Conservation (phyloP, 2,797 vertebrate species). For the Hapalemur alaotrensis region DNA sequence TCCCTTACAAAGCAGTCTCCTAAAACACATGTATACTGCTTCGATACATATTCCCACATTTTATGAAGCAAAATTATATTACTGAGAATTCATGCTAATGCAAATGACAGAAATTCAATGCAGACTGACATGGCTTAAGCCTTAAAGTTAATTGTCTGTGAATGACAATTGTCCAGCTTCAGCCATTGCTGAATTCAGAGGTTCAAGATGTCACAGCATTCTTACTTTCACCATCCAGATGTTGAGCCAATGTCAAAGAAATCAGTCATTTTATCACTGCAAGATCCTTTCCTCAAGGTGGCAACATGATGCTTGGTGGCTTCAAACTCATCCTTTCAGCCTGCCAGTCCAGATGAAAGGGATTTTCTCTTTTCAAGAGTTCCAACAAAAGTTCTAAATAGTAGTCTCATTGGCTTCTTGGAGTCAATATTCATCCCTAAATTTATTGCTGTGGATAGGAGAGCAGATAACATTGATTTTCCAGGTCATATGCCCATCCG, state of each 20-base stretch:
- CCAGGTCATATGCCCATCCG: not conserved
- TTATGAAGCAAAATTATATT: not conserved
- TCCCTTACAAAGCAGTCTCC: not conserved
- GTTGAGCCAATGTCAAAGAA: not conserved
- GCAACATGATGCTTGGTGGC: not conserved
- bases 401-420: not conserved
- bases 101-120: not conserved
- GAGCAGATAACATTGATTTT: not conserved
- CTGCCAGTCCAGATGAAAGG: not conserved
- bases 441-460: not conserved
- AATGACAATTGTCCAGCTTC: not conserved
- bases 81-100: not conserved
- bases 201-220: not conserved
- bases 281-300: not conserved
- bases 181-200: not conserved
- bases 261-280: not conserved
- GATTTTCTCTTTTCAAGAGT: not conserved
- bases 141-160: not conserved
- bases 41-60: not conserved
- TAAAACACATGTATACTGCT: not conserved
- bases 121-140: not conserved
- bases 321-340: not conserved
- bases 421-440: not conserved
- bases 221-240: not conserved
- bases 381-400: not conserved